Base-by-base conservation (phyloP, 1,140 invertebrate species). In the Drosophila persimilis region DNA sequence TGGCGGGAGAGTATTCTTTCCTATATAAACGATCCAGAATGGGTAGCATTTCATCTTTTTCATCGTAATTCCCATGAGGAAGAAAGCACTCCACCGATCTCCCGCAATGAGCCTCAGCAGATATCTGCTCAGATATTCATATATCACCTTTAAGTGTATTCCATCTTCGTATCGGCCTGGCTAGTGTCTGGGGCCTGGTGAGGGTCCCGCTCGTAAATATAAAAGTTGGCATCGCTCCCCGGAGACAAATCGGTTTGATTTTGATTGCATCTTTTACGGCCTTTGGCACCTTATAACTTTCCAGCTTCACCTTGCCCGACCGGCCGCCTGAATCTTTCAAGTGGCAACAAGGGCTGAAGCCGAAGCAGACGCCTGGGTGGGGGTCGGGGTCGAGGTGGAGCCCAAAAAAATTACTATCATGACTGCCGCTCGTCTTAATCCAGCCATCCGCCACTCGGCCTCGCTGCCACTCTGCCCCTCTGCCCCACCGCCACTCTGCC, bases 231-330 rank as follows among this genome's bases (percentile, higher is more conserved):
- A 86, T 72, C 64, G 73, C 78, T 78, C 83, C 83, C 83, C 50
- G 71, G 83, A 79, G 83, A 86, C 83, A 88, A 86, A 86, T 86
- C 83, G 88, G 83, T 86, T 86, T 86, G 83, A 86, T 88, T 86
- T 86, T 86, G 83, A 86, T 86, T 88, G 78, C 83, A 88, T 61
- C 83, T 86, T 86, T 86, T 86, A 86, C 67, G 83, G 78, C 83
- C 78, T 81, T 86, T 86, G 83, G 83, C 83, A 86, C 83, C 83
- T 88, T 86, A 88, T 86, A 86, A 86, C 73, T 83, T 88, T 73
- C 61, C 69, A 63, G 55, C 15, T 43, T 67, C 52, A 53, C 70
- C 51, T 61, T 26, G 4, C 4, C 24, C 4, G 52, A 24, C 29
- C 39, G 61, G 29, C 15, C 35, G 48, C 63, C 60, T 73, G 35